A percentile compares a stretch with the other conserved stretches of the same genome.
These are phyloP conservation scores for Coronaproctus castanopsis DNA, from an alignment of 2,888 invertebrate species.

Conservation along the genomic window DNA sequence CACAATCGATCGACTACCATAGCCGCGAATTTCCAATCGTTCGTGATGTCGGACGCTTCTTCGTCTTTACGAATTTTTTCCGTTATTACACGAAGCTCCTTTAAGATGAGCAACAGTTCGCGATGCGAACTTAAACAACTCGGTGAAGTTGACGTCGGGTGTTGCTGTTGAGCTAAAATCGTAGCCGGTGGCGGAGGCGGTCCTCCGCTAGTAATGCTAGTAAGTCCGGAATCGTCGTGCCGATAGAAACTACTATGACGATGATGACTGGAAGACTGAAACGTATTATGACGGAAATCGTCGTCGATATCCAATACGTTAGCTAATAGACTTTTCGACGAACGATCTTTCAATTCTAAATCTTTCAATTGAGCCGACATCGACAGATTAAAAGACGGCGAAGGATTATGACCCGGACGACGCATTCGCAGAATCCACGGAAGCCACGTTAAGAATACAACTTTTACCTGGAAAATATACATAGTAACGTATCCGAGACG, in stretches of 20 bases:
- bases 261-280: slow-evolving; percentile 22
- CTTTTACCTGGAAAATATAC: slow-evolving; percentile 54
- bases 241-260: slow-evolving; percentile 18
- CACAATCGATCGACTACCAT: slow-evolving; percentile 99
- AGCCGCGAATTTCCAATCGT: slow-evolving; percentile 99
- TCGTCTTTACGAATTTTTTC: slow-evolving; percentile 88
- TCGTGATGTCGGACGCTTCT: slow-evolving; percentile 78
- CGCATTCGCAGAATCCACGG: slow-evolving; percentile 93
- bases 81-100: slow-evolving; percentile 83
- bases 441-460: slow-evolving; percentile 89
- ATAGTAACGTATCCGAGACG: no score
- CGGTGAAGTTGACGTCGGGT: slow-evolving; percentile 38
- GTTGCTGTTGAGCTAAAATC: slow-evolving; percentile 43
- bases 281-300: slow-evolving; percentile 53
- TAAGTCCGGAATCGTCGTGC: slow-evolving; percentile 22
- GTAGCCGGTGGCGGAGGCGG: slow-evolving; percentile 23
- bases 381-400: slow-evolving; percentile 36
- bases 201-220: slow-evolving; percentile 27
- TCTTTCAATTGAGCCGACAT: slow-evolving; percentile 57
- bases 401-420: slow-evolving; percentile 35
- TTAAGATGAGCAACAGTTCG: slow-evolving; percentile 83
- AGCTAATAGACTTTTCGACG: slow-evolving; percentile 84
- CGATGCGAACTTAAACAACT: slow-evolving; percentile 80
- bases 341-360: slow-evolving; percentile 71
- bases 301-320: slow-evolving; percentile 95